Base-by-base conservation (phyloP, 2,888 invertebrate species). In the Serrognathus titanus region DNA sequence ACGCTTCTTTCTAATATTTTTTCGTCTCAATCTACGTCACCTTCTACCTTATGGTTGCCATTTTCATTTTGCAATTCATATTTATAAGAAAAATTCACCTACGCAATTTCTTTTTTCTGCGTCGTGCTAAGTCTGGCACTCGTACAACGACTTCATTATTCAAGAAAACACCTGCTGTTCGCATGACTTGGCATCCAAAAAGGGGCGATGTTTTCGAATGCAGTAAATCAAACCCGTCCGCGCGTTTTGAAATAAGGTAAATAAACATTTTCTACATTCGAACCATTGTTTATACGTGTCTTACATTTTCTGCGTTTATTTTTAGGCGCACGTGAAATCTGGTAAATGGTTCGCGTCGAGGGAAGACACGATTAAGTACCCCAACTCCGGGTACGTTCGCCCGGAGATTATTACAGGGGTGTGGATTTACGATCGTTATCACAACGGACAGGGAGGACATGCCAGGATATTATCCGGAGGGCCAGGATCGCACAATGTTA, bases 371-470 rank as follows among this genome's bases (percentile, higher is more conserved):
- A 65, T 75, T n/a, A 69, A 71, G 53, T 75, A 72, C 57, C 73
- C 74, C 5, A 68, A 70, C 36, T 57, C 66, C 0, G 73, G 74
- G 31, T 72, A 73, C 53, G 61, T 65, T n/a, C 57, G 70, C 37
- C 71, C 73, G 55, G 73, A 72, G 55, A 70, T 66, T 1, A 75
- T 76, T 48, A 67, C 68, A 1, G 73, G 72, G 0, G 64, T 76
- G 13, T 66, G 72, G 60, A 65, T 72, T 48, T 72, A 67, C 61
- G 75, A 76, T 57, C 63, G 70, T 53, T 67, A 68, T 50, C 68
- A 71, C 48, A 71, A 73, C 55, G 71, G 71, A 31, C 64, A 66
- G 43, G 68, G 72, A 45, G 71, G 75, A 6, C 68, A 66, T 54
- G 74, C 73, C 8, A 47, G 55, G 10, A 62, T 76, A n/a, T 16